Base-by-base conservation (phyloP, 2,113 vertebrate species). In the Mesoclemmys tuberculata region DNA sequence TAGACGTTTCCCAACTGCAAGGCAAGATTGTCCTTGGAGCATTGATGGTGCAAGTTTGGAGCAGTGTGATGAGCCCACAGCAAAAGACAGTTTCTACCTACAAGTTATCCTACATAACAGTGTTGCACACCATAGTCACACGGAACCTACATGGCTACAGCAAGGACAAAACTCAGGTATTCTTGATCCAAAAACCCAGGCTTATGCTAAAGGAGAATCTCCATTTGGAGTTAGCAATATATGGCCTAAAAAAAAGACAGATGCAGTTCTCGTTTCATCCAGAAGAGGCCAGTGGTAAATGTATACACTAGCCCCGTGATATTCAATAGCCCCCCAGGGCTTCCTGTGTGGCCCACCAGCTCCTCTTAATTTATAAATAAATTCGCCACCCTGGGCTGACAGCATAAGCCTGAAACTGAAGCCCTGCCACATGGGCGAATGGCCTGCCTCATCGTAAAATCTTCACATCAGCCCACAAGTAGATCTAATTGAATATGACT, bases 1-100 rank as follows among this genome's bases (percentile, higher is more conserved):
- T 38, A n/a, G 27, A 46, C 71, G 1, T 58, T 90, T 51, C 80
- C 84, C 78, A 51, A 89, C 89, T 82, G 29, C 35, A 90, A 94
- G 78, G 4, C 2, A 29, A 48, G 2, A 56, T 44, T 93, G 31
- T 51, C 49, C 51, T 58, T 21, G 2, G 6, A 44, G 85, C 79
- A 38, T 64, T 27, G 35, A 0, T 0, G 27, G 14, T 74, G 87
- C 82, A 9, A 19, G 49, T 88, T 82, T 6, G 52, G 74, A 85
- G 5, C 38, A 85, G n/a, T 22, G n/a, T 12, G 26, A 26, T 35
- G 92, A 44, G 51, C 56, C 89, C 26, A 8, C 12, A 94, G 48
- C 74, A 5, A 1, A 0, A 68, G 75, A 29, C 75, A 6, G 4
- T 1, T n/a, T 49, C 90, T 84, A 51, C 2, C 49, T 84, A 3